A percentile compares a stretch with the other conserved stretches of the same genome.
phyloP scores from a whole-genome alignment of 2,888 invertebrate genomes.

The Cephus spinipes region DNA sequence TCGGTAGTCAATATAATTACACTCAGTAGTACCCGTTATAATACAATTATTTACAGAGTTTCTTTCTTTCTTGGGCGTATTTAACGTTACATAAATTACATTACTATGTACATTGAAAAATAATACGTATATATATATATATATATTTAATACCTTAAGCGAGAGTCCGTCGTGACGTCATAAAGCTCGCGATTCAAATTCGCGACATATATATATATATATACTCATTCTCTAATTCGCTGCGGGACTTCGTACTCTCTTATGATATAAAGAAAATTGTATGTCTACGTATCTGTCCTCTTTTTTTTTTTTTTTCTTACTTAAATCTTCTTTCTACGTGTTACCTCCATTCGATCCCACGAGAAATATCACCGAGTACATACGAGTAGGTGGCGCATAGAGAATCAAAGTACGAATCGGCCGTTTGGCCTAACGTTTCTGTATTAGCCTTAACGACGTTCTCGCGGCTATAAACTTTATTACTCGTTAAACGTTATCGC shows the following conservation, averaged over 20 bases:
- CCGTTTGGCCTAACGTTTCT: slow-evolving; percentile 18
- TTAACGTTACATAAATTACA: slow-evolving; percentile 58
- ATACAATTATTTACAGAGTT: slow-evolving; percentile 55
- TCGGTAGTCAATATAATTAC: slow-evolving; percentile 61
- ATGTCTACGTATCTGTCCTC: not conserved
- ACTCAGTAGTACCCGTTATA: slow-evolving; percentile 55
- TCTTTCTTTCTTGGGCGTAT: slow-evolving; percentile 12
- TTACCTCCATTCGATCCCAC: not conserved
- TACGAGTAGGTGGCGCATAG: slow-evolving; percentile 24
- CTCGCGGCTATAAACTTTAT: not conserved
- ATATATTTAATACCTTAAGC: slow-evolving; percentile 25
- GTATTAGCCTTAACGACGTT: not conserved
- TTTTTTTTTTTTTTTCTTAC: not conserved
- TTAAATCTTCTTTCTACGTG: not conserved
- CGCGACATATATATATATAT: not conserved
- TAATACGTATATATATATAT: slow-evolving; percentile 22
- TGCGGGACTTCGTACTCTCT: not conserved
- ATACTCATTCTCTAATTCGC: not conserved
- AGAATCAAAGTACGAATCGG: slow-evolving; percentile 38
- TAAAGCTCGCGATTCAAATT: not conserved
- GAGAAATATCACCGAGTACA: not conserved
- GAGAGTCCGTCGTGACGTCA: slow-evolving; percentile 1
- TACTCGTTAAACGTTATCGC: slow-evolving; percentile 14
- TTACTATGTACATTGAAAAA: slow-evolving; percentile 56
- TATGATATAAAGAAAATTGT: not conserved